Evolutionary conservation across 2,113 vertebrate genomes (phyloP).

Genomic region (Coracopsis vasa): DNA sequence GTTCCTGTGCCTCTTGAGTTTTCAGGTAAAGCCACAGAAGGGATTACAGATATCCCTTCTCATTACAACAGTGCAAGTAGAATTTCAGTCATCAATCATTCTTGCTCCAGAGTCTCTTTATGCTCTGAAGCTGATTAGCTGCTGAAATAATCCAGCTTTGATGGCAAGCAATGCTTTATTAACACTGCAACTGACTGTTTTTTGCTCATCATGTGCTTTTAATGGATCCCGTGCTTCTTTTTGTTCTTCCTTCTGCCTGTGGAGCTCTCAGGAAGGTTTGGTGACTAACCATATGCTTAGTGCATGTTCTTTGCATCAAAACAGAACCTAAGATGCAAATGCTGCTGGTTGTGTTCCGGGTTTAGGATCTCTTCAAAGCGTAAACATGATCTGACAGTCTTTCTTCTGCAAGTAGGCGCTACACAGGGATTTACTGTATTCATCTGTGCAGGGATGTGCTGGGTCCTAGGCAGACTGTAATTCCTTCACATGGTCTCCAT

Average conservation of each 20-base stretch:
- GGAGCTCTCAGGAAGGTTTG: background rate
- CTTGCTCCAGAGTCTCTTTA: background rate
- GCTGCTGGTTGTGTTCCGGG: background rate
- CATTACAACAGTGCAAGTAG: background rate
- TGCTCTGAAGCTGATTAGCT: slow-evolving; percentile 29
- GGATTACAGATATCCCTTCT: slow-evolving; percentile 12
- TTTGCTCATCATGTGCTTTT: background rate
- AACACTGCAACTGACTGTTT: background rate
- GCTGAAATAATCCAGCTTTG: slow-evolving; percentile 19
- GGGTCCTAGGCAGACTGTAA: background rate
- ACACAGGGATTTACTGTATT: background rate
- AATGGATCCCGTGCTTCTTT: background rate
- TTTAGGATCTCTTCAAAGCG: background rate
- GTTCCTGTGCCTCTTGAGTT: background rate
- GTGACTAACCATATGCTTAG: background rate
- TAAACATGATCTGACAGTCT: background rate
- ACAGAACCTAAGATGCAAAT: background rate
- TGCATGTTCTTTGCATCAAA: background rate
- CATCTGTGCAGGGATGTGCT: background rate
- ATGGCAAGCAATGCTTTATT: background rate
- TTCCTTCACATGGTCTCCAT: background rate
- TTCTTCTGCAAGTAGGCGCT: background rate
- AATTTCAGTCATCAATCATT: background rate
- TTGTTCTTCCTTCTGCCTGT: background rate
- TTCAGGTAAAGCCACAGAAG: background rate